Base-by-base conservation (phyloP, 92 coral and sea anemone genomes). In the Actinostola sp. region DNA sequence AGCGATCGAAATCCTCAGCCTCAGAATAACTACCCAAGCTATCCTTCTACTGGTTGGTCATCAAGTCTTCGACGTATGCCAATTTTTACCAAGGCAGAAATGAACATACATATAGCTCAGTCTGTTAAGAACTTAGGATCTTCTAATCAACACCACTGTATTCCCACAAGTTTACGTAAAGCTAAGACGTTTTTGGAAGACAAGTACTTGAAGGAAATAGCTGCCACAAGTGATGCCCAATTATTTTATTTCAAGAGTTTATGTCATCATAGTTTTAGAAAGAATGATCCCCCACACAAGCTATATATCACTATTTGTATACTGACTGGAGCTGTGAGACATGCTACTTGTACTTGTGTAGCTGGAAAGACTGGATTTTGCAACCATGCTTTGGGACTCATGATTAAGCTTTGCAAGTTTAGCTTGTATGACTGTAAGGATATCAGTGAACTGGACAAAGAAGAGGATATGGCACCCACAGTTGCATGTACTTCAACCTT, bases 151-250 rank as follows among this genome's bases (percentile, higher is more conserved):
- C 33, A 2, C 21, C 76, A 60, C 56, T 46, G 31, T 48, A 83
- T 86, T 30, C 86, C 83, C 45, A 80, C 86, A 45, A 73, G 86
- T 73, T 39, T 69, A 69, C 27, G 76, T 25, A 80, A 77, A 56
- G 85, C 85, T 29, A 87, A 87, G 54, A 77, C 92, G 31, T 76
- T 86, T 62, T 82, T 86, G 24, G 87, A 76, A 0, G 87, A 82
- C 54, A 75, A 86, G 56, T 65, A 87, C 67, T 66, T 87, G 20
- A 71, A 72, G 42, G 85, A 87, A 30, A 15, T 81, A 46, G 11
- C 9, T 24, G 70, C 75, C 17, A 61, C 86, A 30, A 63, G 84
- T 58, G 84, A 78, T 53, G 51, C 52, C 10, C 29, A 67, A 16
- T 38, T 33, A 46, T 74, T 61, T 66, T 80, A 12, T 49, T 73